phyloP scores from a whole-genome alignment of 2,113 vertebrate genomes.

The Tachysurus vachellii region DNA sequence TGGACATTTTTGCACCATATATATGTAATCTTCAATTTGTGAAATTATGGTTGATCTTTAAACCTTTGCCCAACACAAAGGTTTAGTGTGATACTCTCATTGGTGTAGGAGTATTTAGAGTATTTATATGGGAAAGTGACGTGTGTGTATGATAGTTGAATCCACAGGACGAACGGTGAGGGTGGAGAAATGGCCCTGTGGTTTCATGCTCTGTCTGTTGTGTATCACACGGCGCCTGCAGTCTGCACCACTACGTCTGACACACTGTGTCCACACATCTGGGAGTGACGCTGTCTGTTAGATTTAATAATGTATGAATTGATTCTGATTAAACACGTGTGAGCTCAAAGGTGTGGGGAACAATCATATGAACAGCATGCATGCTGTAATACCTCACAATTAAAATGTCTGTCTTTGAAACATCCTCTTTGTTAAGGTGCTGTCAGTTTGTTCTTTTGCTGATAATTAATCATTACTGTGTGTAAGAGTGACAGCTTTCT shows the following conservation, averaged over 20 bases:
- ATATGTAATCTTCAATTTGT: not conserved
- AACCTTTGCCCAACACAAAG: not conserved
- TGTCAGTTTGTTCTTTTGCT: not conserved
- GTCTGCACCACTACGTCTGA: slow-evolving; percentile 43
- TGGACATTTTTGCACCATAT: not conserved
- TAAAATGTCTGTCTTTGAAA: slow-evolving; percentile 25
- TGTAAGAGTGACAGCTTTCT: slow-evolving; percentile 28
- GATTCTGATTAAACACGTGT: slow-evolving; percentile 30
- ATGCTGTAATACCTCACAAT: slow-evolving; percentile 40
- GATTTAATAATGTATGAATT: slow-evolving; percentile 49
- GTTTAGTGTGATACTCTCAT: not conserved
- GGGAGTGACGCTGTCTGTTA: slow-evolving; percentile 36
- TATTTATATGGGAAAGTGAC: not conserved
- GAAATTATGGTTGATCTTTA: not conserved
- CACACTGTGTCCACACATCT: slow-evolving; percentile 26
- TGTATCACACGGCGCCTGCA: slow-evolving; percentile 50
- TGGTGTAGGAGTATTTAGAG: not conserved
- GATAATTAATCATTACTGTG: slow-evolving; percentile 20
- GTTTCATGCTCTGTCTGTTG: slow-evolving; percentile 54
- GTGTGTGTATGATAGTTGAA: slow-evolving; percentile 32
- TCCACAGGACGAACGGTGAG: not conserved
- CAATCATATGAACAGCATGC: slow-evolving; percentile 19
- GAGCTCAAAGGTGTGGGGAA: slow-evolving; percentile 30
- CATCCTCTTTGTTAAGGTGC: not conserved
- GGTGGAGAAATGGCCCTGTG: slow-evolving; percentile 42